Conservation (phyloP, 2,113 vertebrate genomes). For the Puma concolor region DNA sequence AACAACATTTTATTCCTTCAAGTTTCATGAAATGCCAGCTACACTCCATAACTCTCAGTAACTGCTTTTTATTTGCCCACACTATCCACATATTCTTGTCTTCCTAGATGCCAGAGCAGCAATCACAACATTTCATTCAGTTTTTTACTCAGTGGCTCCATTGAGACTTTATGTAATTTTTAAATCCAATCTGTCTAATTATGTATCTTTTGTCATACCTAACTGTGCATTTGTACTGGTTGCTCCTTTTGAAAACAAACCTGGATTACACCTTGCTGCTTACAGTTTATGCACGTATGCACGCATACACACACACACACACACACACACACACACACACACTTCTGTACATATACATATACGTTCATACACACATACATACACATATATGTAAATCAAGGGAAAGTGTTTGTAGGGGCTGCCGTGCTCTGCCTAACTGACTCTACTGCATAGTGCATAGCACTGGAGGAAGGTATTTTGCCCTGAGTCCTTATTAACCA, state of each 20-base stretch:
- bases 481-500: slow-evolving; percentile 16
- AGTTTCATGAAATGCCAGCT: slow-evolving; percentile 55
- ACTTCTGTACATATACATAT: not conserved
- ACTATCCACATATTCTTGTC: slow-evolving; percentile 70
- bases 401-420: not conserved
- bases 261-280: slow-evolving; percentile 52
- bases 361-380: not conserved
- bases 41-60: slow-evolving; percentile 65
- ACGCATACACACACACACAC: not conserved
- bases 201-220: slow-evolving; percentile 74
- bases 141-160: slow-evolving; percentile 73
- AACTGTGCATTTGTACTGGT: slow-evolving; percentile 76
- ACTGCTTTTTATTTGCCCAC: slow-evolving; percentile 77
- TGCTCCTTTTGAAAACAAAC: slow-evolving; percentile 70
- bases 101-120: slow-evolving; percentile 65
- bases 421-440: not conserved
- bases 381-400: not conserved
- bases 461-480: not conserved
- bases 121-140: slow-evolving; percentile 71
- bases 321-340: not conserved
- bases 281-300: not conserved
- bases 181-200: slow-evolving; percentile 80
- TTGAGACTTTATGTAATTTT: slow-evolving; percentile 75
- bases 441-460: not conserved
- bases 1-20: slow-evolving; percentile 45